Conservation (phyloP, 2,797 vertebrate genomes). For the Liasis olivaceus region DNA sequence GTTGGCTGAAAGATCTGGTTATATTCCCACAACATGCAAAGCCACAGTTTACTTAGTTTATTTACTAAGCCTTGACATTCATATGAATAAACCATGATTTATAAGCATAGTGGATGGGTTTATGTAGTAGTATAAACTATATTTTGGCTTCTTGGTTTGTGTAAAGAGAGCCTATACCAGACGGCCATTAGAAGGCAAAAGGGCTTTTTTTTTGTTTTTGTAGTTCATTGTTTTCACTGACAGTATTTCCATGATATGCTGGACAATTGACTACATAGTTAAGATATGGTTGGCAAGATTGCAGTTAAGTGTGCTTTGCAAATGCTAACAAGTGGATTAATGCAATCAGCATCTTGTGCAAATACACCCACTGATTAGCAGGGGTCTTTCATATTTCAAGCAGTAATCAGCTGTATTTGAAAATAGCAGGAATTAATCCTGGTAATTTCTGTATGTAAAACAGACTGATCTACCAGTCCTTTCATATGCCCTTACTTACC, state of each 20-base stretch:
- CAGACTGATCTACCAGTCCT: neutral
- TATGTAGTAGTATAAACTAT: neutral
- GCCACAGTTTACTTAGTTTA: neutral
- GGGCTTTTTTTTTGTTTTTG: neutral
- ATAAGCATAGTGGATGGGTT: neutral
- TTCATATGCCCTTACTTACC: neutral
- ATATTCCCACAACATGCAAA: neutral
- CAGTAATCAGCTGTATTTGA: neutral
- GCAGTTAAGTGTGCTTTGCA: neutral
- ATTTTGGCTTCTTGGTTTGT: neutral
- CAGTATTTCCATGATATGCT: neutral
- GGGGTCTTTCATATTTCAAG: neutral
- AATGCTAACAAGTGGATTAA: neutral
- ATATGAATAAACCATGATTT: neutral
- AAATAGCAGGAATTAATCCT: neutral
- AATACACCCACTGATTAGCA: neutral
- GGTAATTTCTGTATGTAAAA: neutral
- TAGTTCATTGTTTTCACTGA: neutral
- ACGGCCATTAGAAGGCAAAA: neutral
- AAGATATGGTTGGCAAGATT: neutral
- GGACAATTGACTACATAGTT: neutral
- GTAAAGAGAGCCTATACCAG: neutral
- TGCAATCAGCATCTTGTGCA: neutral
- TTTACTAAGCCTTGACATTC: neutral
- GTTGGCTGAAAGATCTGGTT: neutral